phyloP scores from a whole-genome alignment of 2,888 invertebrate species.

The Macrophya alboannulata region DNA sequence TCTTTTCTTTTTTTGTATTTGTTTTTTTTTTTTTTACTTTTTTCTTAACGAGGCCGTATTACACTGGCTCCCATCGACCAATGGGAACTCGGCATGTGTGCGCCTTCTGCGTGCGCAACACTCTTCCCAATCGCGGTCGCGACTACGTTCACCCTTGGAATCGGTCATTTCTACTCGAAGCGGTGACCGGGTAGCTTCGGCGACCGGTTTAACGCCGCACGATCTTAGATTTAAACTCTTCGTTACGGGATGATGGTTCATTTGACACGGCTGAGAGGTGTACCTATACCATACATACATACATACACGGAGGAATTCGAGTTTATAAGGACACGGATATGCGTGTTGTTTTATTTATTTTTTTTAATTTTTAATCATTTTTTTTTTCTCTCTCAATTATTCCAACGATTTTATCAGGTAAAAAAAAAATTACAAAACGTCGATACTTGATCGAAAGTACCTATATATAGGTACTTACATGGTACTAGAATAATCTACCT shows the following conservation, averaged over 20 bases:
- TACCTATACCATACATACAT: not conserved
- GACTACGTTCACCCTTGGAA: constrained; percentile 47
- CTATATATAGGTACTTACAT: not conserved
- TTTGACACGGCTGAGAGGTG: not conserved
- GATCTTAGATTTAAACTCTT: not conserved
- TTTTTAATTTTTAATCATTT: not conserved
- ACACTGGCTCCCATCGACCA: constrained; percentile 26
- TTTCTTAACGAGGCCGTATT: constrained; percentile 36
- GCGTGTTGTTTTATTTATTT: constrained; percentile 10
- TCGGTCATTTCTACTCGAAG: constrained; percentile 49
- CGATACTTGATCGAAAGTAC: constrained; percentile 20
- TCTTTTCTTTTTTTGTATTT: not conserved
- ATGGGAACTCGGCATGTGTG: constrained; percentile 49
- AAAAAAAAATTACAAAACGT: not conserved
- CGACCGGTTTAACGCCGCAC: not conserved
- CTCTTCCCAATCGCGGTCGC: constrained; percentile 33
- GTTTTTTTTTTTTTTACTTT: not conserved
- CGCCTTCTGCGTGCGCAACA: constrained; percentile 51
- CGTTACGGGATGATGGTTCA: not conserved
- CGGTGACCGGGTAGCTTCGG: constrained; percentile 3
- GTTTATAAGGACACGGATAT: not conserved
- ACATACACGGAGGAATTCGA: not conserved
- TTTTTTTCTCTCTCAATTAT: not conserved
- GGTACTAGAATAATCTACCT: too few relatives aligned
- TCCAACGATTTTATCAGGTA: not conserved